Percentiles rank a stretch among this genome's conserved stretches.
phyloP scores from a whole-genome alignment of 1,140 invertebrate genomes.

The Ips typographus region DNA sequence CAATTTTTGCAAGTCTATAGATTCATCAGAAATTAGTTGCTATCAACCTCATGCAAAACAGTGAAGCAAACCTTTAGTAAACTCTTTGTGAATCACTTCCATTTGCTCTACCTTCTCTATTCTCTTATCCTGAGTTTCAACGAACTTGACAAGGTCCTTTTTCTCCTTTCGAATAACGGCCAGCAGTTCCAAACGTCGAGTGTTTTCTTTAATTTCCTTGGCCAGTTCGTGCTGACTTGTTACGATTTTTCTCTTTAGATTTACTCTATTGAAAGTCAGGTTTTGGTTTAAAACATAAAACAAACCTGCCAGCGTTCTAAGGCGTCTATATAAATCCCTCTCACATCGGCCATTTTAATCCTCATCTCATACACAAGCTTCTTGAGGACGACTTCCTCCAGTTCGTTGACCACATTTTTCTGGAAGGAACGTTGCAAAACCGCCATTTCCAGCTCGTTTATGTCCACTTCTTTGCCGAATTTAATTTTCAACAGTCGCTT shows the following conservation, averaged over 20 bases:
- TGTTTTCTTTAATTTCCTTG: constrained; percentile 56
- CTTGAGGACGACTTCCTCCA: constrained; percentile 60
- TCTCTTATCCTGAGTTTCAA: constrained; percentile 52
- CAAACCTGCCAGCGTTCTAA: constrained; percentile 46
- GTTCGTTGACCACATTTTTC: constrained; percentile 46
- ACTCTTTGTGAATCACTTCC: constrained; percentile 40
- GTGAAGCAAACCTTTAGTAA: constrained; percentile 46
- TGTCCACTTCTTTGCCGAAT: constrained; percentile 59
- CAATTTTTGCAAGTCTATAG: constrained; percentile 48
- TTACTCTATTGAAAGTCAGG: constrained; percentile 27
- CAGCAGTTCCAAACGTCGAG: constrained; percentile 60
- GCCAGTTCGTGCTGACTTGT: constrained; percentile 52
- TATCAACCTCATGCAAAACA: too few species aligned
- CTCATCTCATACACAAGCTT: constrained; percentile 58
- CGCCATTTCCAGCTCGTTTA: constrained; percentile 59
- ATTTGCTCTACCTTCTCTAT: constrained; percentile 46
- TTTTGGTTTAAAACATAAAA: constrained; percentile 12
- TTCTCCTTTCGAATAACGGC: constrained; percentile 60
- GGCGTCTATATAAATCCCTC: constrained; percentile 52
- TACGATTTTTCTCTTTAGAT: constrained; percentile 46
- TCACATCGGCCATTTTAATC: constrained; percentile 54
- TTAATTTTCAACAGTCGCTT: constrained; percentile 58
- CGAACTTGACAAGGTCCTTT: constrained; percentile 52
- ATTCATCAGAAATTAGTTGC: constrained; percentile 29
- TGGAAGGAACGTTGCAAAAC: constrained; percentile 55